Evolutionary conservation across 2,113 vertebrate species (phyloP).

Genomic region (Conger conger): DNA sequence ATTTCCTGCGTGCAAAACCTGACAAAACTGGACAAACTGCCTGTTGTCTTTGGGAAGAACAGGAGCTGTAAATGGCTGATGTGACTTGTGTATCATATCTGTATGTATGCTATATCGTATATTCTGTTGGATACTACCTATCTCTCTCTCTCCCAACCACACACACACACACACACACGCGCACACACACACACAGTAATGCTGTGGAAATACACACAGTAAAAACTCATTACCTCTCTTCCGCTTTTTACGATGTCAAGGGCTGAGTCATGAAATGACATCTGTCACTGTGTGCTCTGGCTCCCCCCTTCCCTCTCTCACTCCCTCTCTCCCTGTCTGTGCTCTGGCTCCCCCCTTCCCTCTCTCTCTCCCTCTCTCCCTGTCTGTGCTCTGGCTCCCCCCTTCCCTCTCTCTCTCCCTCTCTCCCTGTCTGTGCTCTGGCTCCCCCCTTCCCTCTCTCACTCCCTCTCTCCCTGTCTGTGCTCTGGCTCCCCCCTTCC

Average conservation of each 20-base stretch:
- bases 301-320: not conserved
- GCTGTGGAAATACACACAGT: not conserved
- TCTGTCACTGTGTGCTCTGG: not conserved
- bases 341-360: too few relatives aligned
- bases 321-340: not conserved
- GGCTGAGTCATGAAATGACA: not conserved
- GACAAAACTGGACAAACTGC: too few relatives aligned
- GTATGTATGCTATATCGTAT: too few relatives aligned
- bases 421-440: not conserved
- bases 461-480: too few relatives aligned
- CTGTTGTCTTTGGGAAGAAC: too few relatives aligned
- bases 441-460: too few relatives aligned
- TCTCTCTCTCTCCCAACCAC: not conserved
- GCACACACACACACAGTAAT: not conserved
- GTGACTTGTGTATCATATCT: too few relatives aligned
- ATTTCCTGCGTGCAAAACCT: too few relatives aligned
- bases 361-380: not conserved
- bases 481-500: too few relatives aligned
- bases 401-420: not conserved
- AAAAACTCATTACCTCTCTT: not conserved
- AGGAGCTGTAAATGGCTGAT: too few relatives aligned
- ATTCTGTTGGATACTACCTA: too few relatives aligned
- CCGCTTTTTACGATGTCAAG: conserved; percentile 3
- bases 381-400: too few relatives aligned
- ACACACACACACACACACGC: not conserved